Base-by-base conservation (phyloP, 1,140 invertebrate species). In the Platyscapa corneri region DNA sequence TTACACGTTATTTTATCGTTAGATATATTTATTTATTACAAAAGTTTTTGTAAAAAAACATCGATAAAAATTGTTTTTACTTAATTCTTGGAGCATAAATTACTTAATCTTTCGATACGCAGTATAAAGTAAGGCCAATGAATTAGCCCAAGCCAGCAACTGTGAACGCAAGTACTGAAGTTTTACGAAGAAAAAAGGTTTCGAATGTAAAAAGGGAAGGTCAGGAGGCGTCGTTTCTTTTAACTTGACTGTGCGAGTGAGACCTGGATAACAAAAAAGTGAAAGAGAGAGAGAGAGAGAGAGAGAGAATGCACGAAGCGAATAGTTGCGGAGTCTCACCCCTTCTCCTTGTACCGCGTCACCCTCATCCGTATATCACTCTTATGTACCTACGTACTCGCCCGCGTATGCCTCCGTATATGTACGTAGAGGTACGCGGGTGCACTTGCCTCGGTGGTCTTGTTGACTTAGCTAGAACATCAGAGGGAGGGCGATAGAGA, bases 381-480 rank as follows among this genome's bases (percentile, higher is more conserved):
- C 75, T 76, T 53, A 78, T 79, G 27, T n/a, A 84, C 7, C 23
- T 27, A 56, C 27, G 23, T 30, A 42, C 20, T 37, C 37, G 37
- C 12, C 42, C 23, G 65, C 32, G 27, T 1, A 32, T 23, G 23
- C 53, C 37, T 49, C 6, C 12, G 42, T 37, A 18, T 53, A 23
- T 34, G 32, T 30, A 65, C 34, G 49, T 46, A 12, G 18, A 65
- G 37, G 39, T 81, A 49, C 37, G 39, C 7, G 34, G 27, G 16
- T 75, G 74, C 37, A 64, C 56, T 79, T 64, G 56, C 56, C 30
- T 53, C 3, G 56, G 37, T 67, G 75, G 37, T n/a, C 37, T 64
- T 84, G 83, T 84, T 78, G 64, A 60, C 60, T 70, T 60, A 79
- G 65, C 10, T 18, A 16, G 75, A 56, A 79, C 64, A 79, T 42